phyloP scores from a whole-genome alignment of 2,113 vertebrate species.

The Mystacornis crossleyi region DNA sequence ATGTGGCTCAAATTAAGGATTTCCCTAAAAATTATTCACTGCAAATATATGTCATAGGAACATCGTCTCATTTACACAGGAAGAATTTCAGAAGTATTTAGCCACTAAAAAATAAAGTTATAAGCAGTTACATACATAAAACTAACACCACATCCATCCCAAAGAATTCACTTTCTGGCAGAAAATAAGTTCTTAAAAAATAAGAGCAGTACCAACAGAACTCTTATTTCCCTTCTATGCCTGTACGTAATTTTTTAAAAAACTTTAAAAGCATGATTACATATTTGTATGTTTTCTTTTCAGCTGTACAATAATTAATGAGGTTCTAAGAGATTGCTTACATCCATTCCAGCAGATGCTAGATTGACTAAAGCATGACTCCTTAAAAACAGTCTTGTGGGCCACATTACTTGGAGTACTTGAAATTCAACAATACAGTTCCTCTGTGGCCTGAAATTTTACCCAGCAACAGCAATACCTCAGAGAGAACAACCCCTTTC shows the following conservation, averaged over 20 bases:
- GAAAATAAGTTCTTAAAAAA: neutral
- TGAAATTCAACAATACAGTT: constrained; percentile 15
- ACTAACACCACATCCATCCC: neutral
- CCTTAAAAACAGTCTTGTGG: neutral
- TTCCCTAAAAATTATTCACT: neutral
- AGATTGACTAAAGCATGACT: neutral
- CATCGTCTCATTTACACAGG: neutral
- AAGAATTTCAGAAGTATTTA: neutral
- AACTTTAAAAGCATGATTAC: neutral
- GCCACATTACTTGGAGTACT: neutral
- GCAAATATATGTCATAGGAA: neutral
- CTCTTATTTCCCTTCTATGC: neutral
- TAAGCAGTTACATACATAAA: neutral
- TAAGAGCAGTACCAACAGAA: neutral
- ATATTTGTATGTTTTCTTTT: neutral
- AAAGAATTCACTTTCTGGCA: neutral
- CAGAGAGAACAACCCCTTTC: constrained; percentile 1
- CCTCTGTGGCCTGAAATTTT: constrained; percentile 70
- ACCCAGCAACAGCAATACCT: constrained; percentile 45
- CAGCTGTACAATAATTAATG: neutral
- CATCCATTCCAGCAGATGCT: neutral
- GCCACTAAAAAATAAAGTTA: neutral
- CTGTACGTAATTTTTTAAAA: fast-evolving
- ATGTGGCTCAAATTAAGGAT: neutral
- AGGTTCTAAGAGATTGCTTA: neutral